These are phyloP conservation scores for Rosalia funebris DNA, from an alignment of 2,888 invertebrate genomes.

Conservation along the genomic window DNA sequence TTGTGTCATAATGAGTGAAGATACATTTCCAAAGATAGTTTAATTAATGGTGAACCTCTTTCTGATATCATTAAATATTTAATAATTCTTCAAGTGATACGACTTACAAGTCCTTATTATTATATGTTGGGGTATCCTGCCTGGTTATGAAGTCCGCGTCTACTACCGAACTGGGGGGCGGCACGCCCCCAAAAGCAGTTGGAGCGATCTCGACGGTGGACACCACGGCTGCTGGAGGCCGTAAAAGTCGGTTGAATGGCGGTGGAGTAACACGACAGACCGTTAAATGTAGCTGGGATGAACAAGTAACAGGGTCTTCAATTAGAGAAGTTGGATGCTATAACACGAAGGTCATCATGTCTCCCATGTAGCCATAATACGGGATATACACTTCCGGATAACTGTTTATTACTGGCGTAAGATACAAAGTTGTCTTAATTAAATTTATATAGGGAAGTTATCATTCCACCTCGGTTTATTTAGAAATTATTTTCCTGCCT, in stretches of 20 bases:
- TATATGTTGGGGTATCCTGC: too few relatives aligned
- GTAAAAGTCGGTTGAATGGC: constrained; percentile 54
- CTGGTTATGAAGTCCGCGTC: too few relatives aligned
- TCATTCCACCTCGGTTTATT: constrained; percentile 29
- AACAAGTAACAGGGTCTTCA: constrained; percentile 63
- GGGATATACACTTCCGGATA: constrained; percentile 50
- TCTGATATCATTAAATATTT: too few relatives aligned
- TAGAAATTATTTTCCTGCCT: constrained; percentile 33
- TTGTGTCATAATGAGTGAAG: too few relatives aligned
- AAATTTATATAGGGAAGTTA: constrained; percentile 45
- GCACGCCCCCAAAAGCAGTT: constrained; percentile 30
- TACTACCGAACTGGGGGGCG: constrained; percentile 13
- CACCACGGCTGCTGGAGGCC: constrained; percentile 47
- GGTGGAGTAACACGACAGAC: constrained; percentile 57
- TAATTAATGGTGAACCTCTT: too few relatives aligned
- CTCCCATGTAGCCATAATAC: constrained; percentile 53
- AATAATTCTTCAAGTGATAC: too few relatives aligned
- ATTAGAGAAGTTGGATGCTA: constrained; percentile 63
- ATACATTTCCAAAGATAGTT: too few relatives aligned
- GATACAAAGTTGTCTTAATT: constrained; percentile 57
- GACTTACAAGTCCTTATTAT: too few relatives aligned
- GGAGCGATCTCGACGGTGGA: constrained; percentile 35
- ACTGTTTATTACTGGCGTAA: constrained; percentile 55
- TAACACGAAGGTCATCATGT: constrained; percentile 54
- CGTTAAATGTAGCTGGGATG: constrained; percentile 62